These are phyloP conservation scores for Crocallis elinguaria DNA, from an alignment of 2,888 invertebrate genomes.

Conservation along the genomic window DNA sequence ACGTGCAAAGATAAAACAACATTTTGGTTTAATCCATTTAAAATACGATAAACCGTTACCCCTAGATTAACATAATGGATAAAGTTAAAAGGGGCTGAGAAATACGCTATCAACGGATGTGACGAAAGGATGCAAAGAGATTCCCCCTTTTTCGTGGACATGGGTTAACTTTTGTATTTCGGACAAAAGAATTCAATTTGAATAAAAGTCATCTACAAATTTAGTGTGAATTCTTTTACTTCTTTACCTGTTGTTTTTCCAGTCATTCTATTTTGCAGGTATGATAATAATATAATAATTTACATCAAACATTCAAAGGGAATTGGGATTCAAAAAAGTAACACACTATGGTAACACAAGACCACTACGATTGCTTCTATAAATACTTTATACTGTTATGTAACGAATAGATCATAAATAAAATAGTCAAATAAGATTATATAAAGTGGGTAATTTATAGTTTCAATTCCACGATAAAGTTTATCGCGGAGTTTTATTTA, in stretches of 20 bases:
- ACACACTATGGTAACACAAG: too few relatives aligned
- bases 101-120: constrained; percentile 66
- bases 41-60: constrained; percentile 67
- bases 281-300: too few relatives aligned
- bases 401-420: too few relatives aligned
- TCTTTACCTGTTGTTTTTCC: constrained; percentile 1
- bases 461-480: too few relatives aligned
- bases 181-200: constrained; percentile 60
- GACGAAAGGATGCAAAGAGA: constrained; percentile 65
- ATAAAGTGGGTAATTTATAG: too few relatives aligned
- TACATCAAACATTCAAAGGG: too few relatives aligned
- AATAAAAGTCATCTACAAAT: constrained; percentile 47
- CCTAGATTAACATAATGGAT: constrained; percentile 75
- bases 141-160: constrained; percentile 62
- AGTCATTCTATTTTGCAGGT: too few relatives aligned
- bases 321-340: too few relatives aligned
- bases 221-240: constrained; percentile 16
- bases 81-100: constrained; percentile 70
- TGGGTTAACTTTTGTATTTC: constrained; percentile 68
- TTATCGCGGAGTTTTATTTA: too few relatives aligned
- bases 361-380: too few relatives aligned
- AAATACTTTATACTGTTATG: too few relatives aligned
- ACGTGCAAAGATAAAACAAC: constrained; percentile 55
- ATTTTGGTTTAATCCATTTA: constrained; percentile 66
- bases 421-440: too few relatives aligned